Percentiles rank a stretch among this genome's conserved stretches.
Evolutionary conservation across 1,140 invertebrate genomes (phyloP).

Genomic region (Periplaneta americana): DNA sequence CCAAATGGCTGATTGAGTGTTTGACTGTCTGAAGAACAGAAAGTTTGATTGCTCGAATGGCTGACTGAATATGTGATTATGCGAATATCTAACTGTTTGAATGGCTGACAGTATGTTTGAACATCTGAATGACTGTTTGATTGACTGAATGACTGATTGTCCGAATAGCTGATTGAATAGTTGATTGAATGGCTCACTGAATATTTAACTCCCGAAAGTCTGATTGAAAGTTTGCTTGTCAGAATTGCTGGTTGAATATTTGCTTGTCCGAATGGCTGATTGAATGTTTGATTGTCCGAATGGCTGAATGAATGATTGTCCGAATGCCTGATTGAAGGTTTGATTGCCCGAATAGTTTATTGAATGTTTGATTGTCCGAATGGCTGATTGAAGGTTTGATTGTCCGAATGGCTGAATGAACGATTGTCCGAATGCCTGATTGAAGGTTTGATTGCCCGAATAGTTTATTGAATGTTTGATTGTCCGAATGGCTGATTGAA

Average conservation of each 20-base stretch:
- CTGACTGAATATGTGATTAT: neutral
- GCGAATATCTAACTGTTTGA: neutral
- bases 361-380: neutral
- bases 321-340: neutral
- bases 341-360: neutral
- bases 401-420: neutral
- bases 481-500: neutral
- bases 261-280: neutral
- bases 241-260: neutral
- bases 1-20: neutral
- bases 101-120: neutral
- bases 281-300: neutral
- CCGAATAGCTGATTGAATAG: neutral
- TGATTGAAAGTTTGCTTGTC: neutral
- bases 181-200: neutral
- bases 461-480: neutral
- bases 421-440: neutral
- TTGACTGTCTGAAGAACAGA: neutral
- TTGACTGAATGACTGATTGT: neutral
- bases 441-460: neutral
- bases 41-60: neutral
- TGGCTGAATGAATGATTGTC: neutral
- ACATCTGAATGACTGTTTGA: neutral
- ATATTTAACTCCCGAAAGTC: neutral
- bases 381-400: neutral